Evolutionary conservation across 2,888 invertebrate genomes (phyloP), one percentile per base, ranked within the genome.

Genomic region (Orchestes rusci): DNA sequence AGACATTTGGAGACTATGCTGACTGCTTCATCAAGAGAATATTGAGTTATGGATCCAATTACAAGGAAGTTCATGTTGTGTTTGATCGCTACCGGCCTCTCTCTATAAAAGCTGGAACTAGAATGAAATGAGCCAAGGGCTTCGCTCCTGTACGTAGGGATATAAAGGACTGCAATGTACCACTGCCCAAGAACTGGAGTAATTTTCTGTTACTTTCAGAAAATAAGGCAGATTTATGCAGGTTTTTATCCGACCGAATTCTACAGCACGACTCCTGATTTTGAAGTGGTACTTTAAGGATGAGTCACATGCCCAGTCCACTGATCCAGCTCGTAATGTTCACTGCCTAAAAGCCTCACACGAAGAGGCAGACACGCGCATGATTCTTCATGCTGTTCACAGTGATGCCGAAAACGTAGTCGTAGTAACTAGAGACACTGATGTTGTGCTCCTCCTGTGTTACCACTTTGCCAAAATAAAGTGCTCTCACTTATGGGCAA

Each of bases 371-470:
- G 38, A 37, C 29, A 37, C 38, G 7, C 38, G 38, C 15, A 37
- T 29, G 27, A 13, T 37, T 37, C 38, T 37, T 37, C 38, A 37
- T 37, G 38, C 38, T 13, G 38, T 37, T 29, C 38, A 37, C 10
- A 37, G 38, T 13, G 15, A 12, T 13, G 28, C 38, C 15, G 38
- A 31, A 4, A 30, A 37, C 8, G 12, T 37, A 10, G 38, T 37
- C 30, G 38, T 37, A 15, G 30, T 37, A 28, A 37, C 38, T 4
- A 37, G 15, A 16, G 34, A 34, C 17, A 34, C 34, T 8, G 34
- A 34, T 12, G 34, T 34, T 34, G 34, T 34, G 16, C 34, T 34
- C 16, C 34, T 34, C 16, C 34, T 34, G 8, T 5, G 7, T 5
- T 16, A 34, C 34, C 34, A 34, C 16, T 34, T 34, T 34, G 18